Evolutionary conservation across 2,113 vertebrate genomes (phyloP).

Genomic region (Lampris incognitus): DNA sequence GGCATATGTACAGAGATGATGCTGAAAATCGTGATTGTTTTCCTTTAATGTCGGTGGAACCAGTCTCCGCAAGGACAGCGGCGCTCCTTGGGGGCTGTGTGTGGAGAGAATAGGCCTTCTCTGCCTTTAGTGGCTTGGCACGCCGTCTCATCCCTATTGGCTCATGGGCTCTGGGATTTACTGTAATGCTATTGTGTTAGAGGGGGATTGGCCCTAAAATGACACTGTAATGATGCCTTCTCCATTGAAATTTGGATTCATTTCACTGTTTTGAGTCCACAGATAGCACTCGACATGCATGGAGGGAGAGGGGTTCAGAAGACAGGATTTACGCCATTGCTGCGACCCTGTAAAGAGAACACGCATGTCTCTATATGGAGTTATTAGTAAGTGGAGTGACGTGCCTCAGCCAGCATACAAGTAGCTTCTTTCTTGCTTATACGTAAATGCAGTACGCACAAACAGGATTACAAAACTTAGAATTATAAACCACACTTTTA

Average conservation of each 20-base stretch:
- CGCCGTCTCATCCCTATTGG: conserved; percentile 55
- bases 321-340: conserved; percentile 10
- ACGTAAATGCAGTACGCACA: conserved; percentile 7
- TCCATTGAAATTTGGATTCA: conserved; percentile 65
- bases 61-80: too few relatives aligned
- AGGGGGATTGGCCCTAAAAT: conserved; percentile 71
- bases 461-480: conserved; percentile 33
- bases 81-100: conserved; percentile 8
- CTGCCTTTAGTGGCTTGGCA: conserved; percentile 55
- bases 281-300: conserved; percentile 44
- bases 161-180: conserved; percentile 72
- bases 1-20: too few relatives aligned
- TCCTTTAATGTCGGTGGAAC: too few relatives aligned
- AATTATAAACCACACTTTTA: background rate
- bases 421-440: conserved; percentile 13
- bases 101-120: conserved; percentile 29
- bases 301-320: conserved; percentile 13
- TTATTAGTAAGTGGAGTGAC: conserved; percentile 47
- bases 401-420: conserved; percentile 40
- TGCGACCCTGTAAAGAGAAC: conserved; percentile 28
- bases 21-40: too few relatives aligned
- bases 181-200: conserved; percentile 79
- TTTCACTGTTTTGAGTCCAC: conserved; percentile 50
- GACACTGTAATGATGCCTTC: conserved; percentile 67
- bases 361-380: conserved; percentile 26